Evolutionary conservation across 2,113 vertebrate species (phyloP), one percentile per base, ranked within the genome.

Genomic region (Himantopus leucocephalus): DNA sequence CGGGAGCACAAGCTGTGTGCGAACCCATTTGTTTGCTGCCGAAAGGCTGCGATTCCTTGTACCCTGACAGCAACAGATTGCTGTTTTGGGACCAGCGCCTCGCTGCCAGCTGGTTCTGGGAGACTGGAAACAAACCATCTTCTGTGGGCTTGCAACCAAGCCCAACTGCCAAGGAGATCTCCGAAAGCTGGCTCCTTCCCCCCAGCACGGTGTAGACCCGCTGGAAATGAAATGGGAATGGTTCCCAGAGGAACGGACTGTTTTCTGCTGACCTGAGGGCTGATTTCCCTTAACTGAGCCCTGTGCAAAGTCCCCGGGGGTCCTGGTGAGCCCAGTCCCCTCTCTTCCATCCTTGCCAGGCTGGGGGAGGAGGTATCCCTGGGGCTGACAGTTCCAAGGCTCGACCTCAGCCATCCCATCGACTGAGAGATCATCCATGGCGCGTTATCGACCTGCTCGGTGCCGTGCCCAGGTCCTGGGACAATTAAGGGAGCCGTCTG

Each of bases 391-490:
- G 48, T 43, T 70, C 17, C 39, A 10, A 64, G 43, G 26, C 53
- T 82, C 47, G 37, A 8, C n/a, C 26, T 71, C 37, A 48, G 20
- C 35, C 52, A 50, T 68, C 16, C 48, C 26, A 12, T 56, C 0
- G 2, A 18, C 32, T 6, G 41, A 41, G 48, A 12, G 18, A 18
- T 20, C 19, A 12, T 34, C 73, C 63, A 1, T 0, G 7, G 22
- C 58, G 34, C 0, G 0, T 35, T 60, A 62, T 41, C 1, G 3
- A 9, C 19, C 52, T 3, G 11, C 47, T 37, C 2, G 0, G 39
- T 60, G 76, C 81, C 2, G 0, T 41, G 75, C 29, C 24, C 10
- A 4, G 48, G 17, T 67, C 39, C 85, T 32, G 59, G 60, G 87
- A 77, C 75, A 32, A 87, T 78, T 12, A 20, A 20, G 13, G 29